A percentile compares a stretch with the other conserved stretches of the same genome.
Evolutionary conservation across 2,888 invertebrate species (phyloP).

Genomic region (Oegoconia quadripuncta): DNA sequence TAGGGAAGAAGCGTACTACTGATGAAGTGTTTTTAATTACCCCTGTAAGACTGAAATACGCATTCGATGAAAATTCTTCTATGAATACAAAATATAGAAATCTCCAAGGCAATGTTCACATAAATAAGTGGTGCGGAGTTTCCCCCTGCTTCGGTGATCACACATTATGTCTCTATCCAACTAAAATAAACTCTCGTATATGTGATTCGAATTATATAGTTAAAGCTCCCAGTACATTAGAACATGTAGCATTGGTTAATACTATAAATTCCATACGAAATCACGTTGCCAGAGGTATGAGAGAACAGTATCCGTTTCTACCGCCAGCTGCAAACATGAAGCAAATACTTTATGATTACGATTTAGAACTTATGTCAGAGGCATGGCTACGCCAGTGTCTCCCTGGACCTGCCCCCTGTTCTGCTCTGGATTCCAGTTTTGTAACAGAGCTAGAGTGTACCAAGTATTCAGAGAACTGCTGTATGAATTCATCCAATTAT

Average conservation of each 20-base stretch:
- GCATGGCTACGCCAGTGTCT: conserved; percentile 64
- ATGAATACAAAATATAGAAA: not conserved
- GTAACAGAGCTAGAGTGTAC: conserved; percentile 64
- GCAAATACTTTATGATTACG: conserved; percentile 60
- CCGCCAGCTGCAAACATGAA: conserved; percentile 64
- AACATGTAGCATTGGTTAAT: conserved; percentile 50
- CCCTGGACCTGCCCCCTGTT: conserved; percentile 62
- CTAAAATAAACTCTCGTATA: conserved; percentile 36
- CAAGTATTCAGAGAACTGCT: conserved; percentile 54
- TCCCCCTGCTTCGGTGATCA: conserved; percentile 67
- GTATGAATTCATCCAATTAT: conserved; percentile 23
- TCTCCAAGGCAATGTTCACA: not conserved
- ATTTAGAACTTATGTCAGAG: conserved; percentile 56
- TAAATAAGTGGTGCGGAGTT: conserved; percentile 60
- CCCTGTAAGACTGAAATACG: conserved; percentile 40
- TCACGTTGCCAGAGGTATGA: conserved; percentile 50
- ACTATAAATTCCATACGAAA: conserved; percentile 67
- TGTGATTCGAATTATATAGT: conserved; percentile 48
- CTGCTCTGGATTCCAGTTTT: conserved; percentile 49
- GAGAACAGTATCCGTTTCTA: conserved; percentile 46
- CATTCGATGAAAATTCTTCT: conserved; percentile 26
- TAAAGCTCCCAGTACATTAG: conserved; percentile 34
- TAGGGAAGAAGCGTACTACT: conserved; percentile 25
- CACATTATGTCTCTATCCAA: conserved; percentile 58
- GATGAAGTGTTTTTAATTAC: conserved; percentile 46